phyloP scores from a whole-genome alignment of 2,888 invertebrate species.

The Stenodera caucasica region DNA sequence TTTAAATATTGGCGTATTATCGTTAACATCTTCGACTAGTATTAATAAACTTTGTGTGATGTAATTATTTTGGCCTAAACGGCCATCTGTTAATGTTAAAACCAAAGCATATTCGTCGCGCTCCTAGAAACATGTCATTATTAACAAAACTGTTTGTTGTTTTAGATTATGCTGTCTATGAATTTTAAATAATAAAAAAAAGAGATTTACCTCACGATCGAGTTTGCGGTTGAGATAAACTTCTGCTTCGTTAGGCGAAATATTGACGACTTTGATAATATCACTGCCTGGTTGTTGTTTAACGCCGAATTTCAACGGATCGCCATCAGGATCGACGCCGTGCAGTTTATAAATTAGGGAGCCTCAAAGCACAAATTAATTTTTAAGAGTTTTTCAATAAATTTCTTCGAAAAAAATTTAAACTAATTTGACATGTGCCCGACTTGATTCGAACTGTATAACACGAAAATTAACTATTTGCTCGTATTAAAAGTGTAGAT shows the following conservation, averaged over 20 bases:
- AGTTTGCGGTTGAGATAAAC: slow-evolving; percentile 85
- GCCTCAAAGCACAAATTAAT: too few relatives aligned
- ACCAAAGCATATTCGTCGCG: slow-evolving; percentile 88
- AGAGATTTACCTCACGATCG: slow-evolving; percentile 78
- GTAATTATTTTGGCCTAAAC: slow-evolving; percentile 82
- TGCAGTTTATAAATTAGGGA: slow-evolving; percentile 79
- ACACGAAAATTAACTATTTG: too few relatives aligned
- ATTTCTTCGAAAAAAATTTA: too few relatives aligned
- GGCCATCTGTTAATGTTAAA: slow-evolving; percentile 84
- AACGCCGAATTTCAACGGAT: slow-evolving; percentile 79
- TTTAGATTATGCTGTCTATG: too few relatives aligned
- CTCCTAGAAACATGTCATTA: slow-evolving; percentile 59
- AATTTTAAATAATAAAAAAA: neutral
- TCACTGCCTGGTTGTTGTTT: slow-evolving; percentile 79
- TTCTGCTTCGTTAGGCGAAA: slow-evolving; percentile 80
- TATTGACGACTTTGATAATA: slow-evolving; percentile 81
- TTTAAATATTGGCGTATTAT: slow-evolving; percentile 86
- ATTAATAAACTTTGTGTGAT: slow-evolving; percentile 87
- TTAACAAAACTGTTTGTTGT: slow-evolving; percentile 3
- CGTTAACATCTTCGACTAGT: slow-evolving; percentile 89
- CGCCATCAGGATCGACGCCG: slow-evolving; percentile 85
- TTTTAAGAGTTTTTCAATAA: too few relatives aligned
- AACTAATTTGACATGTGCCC: too few relatives aligned
- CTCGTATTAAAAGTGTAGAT: too few relatives aligned
- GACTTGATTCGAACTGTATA: too few relatives aligned